A percentile compares a stretch with the other conserved stretches of the same genome.
phyloP scores from a whole-genome alignment of 2,113 vertebrate species.

The Saiga tatarica region DNA sequence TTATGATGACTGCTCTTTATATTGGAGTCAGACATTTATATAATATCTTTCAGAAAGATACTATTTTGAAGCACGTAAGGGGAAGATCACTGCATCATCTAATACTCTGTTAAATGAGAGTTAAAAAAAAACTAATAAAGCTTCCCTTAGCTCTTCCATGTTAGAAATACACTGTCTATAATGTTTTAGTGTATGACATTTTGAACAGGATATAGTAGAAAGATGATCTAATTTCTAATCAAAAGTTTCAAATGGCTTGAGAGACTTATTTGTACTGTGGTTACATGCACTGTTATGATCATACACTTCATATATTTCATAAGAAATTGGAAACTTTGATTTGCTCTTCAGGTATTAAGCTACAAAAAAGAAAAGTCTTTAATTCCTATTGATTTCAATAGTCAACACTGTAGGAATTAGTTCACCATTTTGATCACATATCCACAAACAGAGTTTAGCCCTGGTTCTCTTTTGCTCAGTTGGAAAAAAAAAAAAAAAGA shows the following conservation, averaged over 20 bases:
- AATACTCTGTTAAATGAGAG: background rate
- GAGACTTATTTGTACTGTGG: background rate
- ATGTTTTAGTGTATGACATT: background rate
- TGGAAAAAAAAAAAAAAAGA: background rate
- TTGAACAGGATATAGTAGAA: background rate
- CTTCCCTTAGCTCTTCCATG: background rate
- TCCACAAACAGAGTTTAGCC: background rate
- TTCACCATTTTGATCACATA: slow-evolving; percentile 14
- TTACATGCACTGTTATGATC: background rate
- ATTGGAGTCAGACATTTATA: background rate
- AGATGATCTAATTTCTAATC: background rate
- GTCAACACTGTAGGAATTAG: background rate
- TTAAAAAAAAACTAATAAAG: background rate
- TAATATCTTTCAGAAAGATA: background rate
- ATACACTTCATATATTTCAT: background rate
- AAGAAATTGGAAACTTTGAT: background rate
- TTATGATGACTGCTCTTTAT: background rate
- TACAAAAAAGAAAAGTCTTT: background rate
- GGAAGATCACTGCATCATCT: background rate
- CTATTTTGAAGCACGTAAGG: background rate
- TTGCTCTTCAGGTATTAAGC: background rate
- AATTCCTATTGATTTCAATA: slow-evolving; percentile 30
- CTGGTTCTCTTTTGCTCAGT: background rate
- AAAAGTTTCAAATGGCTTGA: background rate
- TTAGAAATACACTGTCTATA: background rate